Evolutionary conservation across 2,888 invertebrate genomes (phyloP).

Genomic region (Pristionchus maxplancki): DNA sequence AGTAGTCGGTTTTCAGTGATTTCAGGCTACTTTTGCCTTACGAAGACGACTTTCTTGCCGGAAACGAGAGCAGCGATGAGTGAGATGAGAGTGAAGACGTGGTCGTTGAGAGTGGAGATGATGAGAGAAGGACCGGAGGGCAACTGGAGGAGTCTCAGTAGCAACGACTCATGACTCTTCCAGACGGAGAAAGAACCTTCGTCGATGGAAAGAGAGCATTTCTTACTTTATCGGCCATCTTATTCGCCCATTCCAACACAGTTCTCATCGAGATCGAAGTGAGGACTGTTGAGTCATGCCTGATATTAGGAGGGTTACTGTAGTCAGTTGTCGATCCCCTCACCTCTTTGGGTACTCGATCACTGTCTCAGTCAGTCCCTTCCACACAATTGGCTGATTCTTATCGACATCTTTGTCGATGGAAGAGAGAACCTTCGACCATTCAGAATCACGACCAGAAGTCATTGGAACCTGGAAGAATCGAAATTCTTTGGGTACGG

Average conservation of each 20-base stretch:
- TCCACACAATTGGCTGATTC: neutral
- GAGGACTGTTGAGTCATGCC: neutral
- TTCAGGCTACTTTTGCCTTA: neutral
- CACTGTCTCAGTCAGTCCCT: neutral
- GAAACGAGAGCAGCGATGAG: neutral
- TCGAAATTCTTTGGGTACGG: neutral
- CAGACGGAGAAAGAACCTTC: neutral
- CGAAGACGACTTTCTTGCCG: slow-evolving; percentile 16
- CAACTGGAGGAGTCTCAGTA: neutral
- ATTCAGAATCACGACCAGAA: slow-evolving; percentile 54
- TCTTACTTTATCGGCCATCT: neutral
- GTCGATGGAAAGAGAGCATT: neutral
- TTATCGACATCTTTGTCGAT: slow-evolving; percentile 35
- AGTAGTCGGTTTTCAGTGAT: too few relatives aligned
- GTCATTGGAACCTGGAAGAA: slow-evolving; percentile 49
- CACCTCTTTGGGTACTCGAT: slow-evolving; percentile 10
- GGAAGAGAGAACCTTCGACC: slow-evolving; percentile 54
- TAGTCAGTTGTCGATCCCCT: neutral
- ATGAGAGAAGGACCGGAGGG: neutral
- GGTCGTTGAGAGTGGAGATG: neutral
- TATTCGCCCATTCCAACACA: neutral
- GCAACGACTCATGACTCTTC: neutral
- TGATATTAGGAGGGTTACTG: neutral
- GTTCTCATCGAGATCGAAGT: neutral
- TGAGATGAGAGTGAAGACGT: neutral